Evolutionary conservation across 1,140 invertebrate genomes (phyloP), one percentile per base, ranked within the genome.

Genomic region (Achroia grisella): DNA sequence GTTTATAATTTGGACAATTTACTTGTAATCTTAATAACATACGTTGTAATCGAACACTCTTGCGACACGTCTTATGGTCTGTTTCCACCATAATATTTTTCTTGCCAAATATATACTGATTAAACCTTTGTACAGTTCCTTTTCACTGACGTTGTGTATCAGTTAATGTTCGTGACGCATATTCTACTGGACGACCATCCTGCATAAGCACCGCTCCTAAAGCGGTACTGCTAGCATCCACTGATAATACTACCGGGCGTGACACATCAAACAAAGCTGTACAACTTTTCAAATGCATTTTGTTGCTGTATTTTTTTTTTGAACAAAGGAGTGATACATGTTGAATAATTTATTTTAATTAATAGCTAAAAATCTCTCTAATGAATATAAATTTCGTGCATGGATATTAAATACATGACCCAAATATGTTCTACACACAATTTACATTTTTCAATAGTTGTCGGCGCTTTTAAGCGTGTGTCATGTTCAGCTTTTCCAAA

Each of bases 61-160:
- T 33, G 51, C 47, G 0, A 62, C 29, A 0, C 55, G 52, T 14
- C 47, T 62, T 62, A 37, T 58, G 60, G 48, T 62, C 55, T 0
- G 44, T 44, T 29, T 55, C 39, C 5, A 62, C 23, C 0, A 23
- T 42, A 8, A 58, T 35, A 11, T 48, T 35, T 10, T 9, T 11
- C 29, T 39, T 43, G 4, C 52, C 56, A 36, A 29, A 60, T 23
- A 55, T 27, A 39, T 60, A 60, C 44, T 55, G 48, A 12, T 46
- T 33, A 29, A 55, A 55, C 9, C 33, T 36, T 35, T 60, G 1
- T 52, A 39, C 39, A 56, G 35, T 31, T 59, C 52, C 39, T 59
- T 55, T 52, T 49, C 55, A 55, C 10, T 48, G 28, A 4, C 1
- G 2, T 23, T 56, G 48, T 23, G 57, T 48, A 1, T 52, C 44